Evolutionary conservation across 2,888 invertebrate genomes (phyloP).

Genomic region (Salpingus planirostris): DNA sequence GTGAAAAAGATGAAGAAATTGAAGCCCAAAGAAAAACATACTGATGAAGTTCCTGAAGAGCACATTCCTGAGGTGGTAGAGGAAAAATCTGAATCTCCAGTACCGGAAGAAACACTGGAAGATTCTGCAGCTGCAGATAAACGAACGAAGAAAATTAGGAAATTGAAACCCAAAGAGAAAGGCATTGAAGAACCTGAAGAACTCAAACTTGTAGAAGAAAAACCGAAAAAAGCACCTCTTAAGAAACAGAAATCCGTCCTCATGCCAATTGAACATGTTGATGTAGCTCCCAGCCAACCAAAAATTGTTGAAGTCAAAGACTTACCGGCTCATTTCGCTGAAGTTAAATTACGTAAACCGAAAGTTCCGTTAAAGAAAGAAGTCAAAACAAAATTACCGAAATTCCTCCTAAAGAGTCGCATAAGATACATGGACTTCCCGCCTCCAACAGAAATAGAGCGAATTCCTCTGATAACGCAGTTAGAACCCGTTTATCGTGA

Average conservation of each 20-base stretch:
- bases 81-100: slow-evolving; percentile 18
- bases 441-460: slow-evolving; percentile 31
- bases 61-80: slow-evolving; percentile 16
- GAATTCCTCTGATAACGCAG: slow-evolving; percentile 32
- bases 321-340: slow-evolving; percentile 43
- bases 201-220: slow-evolving; percentile 19
- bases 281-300: slow-evolving; percentile 50
- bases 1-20: slow-evolving; percentile 21
- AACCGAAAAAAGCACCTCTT: slow-evolving; percentile 16
- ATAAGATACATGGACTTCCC: slow-evolving; percentile 49
- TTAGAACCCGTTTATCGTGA: slow-evolving; percentile 34
- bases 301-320: slow-evolving; percentile 49
- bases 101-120: slow-evolving; percentile 19
- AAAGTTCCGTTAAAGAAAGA: slow-evolving; percentile 31
- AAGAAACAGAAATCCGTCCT: slow-evolving; percentile 28
- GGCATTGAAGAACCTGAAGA: slow-evolving; percentile 18
- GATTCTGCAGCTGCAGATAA: slow-evolving; percentile 13
- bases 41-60: slow-evolving; percentile 34
- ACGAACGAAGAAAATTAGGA: too few species aligned
- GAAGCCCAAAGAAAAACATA: slow-evolving; percentile 17
- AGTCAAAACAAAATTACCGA: slow-evolving; percentile 45
- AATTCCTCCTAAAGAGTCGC: slow-evolving; percentile 61
- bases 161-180: slow-evolving; percentile 15
- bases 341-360: slow-evolving; percentile 53
- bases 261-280: slow-evolving; percentile 40